These are phyloP conservation scores for Catostylus mosaicus DNA, from an alignment of 30 jellyfish, hydroid and myxozoan species.

Conservation along the genomic window DNA sequence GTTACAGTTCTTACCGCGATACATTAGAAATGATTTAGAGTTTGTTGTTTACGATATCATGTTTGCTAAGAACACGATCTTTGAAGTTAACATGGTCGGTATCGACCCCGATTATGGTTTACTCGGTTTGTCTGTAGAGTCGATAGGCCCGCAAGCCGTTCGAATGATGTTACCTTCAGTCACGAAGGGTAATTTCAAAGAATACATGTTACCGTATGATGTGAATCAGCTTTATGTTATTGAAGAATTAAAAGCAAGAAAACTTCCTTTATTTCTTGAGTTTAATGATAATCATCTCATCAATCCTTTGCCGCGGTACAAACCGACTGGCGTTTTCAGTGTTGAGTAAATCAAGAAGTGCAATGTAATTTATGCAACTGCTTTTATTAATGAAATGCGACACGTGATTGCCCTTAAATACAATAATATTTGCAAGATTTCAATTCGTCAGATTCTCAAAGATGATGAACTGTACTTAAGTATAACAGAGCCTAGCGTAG, in stretches of 20 bases:
- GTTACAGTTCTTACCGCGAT: constrained; percentile 6
- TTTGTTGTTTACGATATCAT: neutral
- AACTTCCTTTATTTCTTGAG: constrained; percentile 1
- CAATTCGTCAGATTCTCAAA: constrained; percentile 5
- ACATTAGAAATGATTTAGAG: neutral
- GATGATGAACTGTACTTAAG: neutral
- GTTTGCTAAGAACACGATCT: constrained; percentile 31
- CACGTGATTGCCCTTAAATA: neutral
- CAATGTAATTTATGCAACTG: constrained; percentile 20
- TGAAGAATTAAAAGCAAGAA: neutral
- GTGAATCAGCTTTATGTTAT: neutral
- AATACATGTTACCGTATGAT: constrained; percentile 9
- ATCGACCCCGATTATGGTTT: neutral
- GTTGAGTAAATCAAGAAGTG: neutral
- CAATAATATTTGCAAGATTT: neutral
- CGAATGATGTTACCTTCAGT: constrained; percentile 1
- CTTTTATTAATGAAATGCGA: neutral
- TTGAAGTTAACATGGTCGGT: constrained; percentile 1
- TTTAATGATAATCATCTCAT: neutral
- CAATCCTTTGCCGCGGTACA: neutral
- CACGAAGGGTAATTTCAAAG: constrained; percentile 17
- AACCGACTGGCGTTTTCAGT: constrained; percentile 14
- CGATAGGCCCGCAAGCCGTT: constrained; percentile 28
- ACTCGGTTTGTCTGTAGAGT: constrained; percentile 28
- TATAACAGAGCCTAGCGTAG: neutral